Evolutionary conservation across 2,888 invertebrate genomes (phyloP).

Genomic region (Troilus luridus): DNA sequence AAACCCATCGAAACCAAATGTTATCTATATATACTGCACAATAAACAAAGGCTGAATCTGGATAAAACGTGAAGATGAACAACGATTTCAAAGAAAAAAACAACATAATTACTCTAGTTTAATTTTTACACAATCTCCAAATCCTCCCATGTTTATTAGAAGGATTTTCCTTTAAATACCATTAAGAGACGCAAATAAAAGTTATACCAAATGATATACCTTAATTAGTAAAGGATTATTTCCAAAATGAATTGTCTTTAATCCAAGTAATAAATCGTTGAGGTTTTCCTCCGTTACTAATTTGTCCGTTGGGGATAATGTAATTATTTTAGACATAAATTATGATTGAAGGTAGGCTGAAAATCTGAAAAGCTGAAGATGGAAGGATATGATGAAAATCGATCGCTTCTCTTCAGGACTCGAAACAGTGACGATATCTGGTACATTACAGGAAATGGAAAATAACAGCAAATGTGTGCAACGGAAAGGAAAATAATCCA

Average conservation of each 20-base stretch:
- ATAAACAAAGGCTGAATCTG: no score
- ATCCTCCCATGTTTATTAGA: neutral
- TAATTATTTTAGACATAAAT: conserved; percentile 1
- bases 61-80: no score
- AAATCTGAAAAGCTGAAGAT: no score
- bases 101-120: no score
- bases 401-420: neutral
- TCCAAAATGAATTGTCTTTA: neutral
- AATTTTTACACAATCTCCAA: neutral
- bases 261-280: neutral
- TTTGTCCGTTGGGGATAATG: neutral
- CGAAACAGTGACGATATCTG: no score
- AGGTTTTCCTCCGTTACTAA: neutral
- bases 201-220: neutral
- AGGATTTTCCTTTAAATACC: neutral
- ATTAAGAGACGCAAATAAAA: neutral
- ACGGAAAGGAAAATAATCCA: no score
- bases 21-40: no score
- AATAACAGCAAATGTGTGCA: no score
- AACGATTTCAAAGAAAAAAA: no score
- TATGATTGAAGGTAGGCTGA: neutral
- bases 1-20: no score
- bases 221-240: neutral
- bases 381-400: neutral
- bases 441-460: no score